phyloP scores from a whole-genome alignment of 2,113 vertebrate species.

The Neogale vison region DNA sequence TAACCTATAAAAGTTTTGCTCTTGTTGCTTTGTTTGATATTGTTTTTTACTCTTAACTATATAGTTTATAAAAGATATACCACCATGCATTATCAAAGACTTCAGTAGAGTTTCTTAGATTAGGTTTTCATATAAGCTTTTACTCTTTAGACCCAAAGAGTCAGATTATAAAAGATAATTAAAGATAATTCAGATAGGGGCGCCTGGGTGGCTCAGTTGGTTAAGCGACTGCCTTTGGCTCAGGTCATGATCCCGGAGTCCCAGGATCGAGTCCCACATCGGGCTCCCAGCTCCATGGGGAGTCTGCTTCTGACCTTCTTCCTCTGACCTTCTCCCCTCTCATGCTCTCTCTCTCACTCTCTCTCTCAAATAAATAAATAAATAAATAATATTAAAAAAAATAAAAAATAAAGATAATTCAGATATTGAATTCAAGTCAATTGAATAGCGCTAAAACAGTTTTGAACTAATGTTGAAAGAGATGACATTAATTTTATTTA shows the following conservation, averaged over 20 bases:
- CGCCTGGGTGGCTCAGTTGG: too few species aligned
- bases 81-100: neutral
- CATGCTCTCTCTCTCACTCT: too few species aligned
- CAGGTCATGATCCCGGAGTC: too few species aligned
- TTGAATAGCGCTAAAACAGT: neutral
- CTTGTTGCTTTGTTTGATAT: neutral
- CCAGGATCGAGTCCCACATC: too few species aligned
- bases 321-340: too few species aligned
- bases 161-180: neutral
- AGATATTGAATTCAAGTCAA: neutral
- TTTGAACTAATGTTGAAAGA: neutral
- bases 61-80: neutral
- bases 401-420: neutral
- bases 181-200: neutral
- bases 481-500: neutral
- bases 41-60: neutral
- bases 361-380: too few species aligned
- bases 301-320: too few species aligned
- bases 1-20: neutral
- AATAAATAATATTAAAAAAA: too few species aligned
- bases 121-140: neutral
- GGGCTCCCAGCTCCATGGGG: too few species aligned
- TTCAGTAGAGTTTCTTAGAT: neutral
- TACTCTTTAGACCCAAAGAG: neutral
- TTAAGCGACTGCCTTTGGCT: too few species aligned